phyloP scores from a whole-genome alignment of 2,797 vertebrate species.

The Typhlichthys subterraneus region DNA sequence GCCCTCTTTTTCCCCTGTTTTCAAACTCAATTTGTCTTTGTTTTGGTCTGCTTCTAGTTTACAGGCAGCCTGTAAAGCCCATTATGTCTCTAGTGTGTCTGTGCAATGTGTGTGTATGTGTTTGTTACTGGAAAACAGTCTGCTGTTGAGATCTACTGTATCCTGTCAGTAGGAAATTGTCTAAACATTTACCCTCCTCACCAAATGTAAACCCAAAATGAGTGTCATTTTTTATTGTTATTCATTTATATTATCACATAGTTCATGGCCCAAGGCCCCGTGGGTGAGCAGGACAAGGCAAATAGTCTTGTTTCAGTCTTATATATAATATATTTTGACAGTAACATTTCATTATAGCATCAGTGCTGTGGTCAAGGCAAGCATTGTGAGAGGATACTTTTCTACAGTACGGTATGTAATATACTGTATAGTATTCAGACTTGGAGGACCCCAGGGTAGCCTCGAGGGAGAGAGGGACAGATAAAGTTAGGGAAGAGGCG shows the following conservation, averaged over 20 bases:
- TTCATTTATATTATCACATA: too few relatives aligned
- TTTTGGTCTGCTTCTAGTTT: conserved; percentile 27
- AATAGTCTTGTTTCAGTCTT: too few relatives aligned
- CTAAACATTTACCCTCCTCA: neutral
- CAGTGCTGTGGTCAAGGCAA: too few relatives aligned
- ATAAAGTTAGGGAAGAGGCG: neutral
- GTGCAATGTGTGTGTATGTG: conserved; percentile 17
- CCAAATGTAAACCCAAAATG: neutral
- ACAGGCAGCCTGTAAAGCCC: conserved; percentile 23
- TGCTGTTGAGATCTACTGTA: neutral
- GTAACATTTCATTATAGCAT: too few relatives aligned
- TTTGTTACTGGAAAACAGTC: neutral
- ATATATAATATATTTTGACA: too few relatives aligned
- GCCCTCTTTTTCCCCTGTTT: conserved; percentile 34
- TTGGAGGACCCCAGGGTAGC: neutral
- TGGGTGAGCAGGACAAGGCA: too few relatives aligned
- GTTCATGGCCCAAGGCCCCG: too few relatives aligned
- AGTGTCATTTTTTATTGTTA: neutral
- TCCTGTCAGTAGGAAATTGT: neutral
- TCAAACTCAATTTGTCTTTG: neutral
- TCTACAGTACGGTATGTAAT: too few relatives aligned
- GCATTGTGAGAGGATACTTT: too few relatives aligned
- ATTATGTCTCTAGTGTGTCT: conserved; percentile 25
- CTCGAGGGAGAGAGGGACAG: neutral
- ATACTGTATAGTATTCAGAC: neutral